Conservation (phyloP, 2,888 invertebrate species). For the Drosophila siamana region DNA sequence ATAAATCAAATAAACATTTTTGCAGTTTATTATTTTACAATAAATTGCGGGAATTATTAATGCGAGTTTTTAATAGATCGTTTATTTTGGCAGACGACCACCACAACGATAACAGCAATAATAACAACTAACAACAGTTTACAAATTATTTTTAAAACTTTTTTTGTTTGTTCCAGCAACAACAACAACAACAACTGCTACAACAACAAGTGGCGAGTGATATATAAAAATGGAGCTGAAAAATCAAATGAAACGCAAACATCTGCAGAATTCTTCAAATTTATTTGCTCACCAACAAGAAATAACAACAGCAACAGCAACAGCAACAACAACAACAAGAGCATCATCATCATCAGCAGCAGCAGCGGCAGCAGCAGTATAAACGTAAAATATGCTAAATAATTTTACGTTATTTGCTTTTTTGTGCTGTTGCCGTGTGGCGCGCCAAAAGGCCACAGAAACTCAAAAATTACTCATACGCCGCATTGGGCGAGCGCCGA, state of each 20-base stretch:
- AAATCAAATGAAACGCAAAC: slow-evolving; percentile 59
- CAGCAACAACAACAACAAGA: slow-evolving; percentile 13
- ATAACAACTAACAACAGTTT: slow-evolving; percentile 35
- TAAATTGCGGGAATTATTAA: slow-evolving; percentile 73
- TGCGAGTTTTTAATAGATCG: slow-evolving; percentile 54
- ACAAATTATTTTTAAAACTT: slow-evolving; percentile 65
- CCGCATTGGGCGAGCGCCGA: slow-evolving; percentile 27
- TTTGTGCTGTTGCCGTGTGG: slow-evolving; percentile 26
- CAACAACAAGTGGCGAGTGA: slow-evolving; percentile 17
- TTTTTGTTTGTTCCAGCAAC: slow-evolving; percentile 26
- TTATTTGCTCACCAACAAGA: slow-evolving; percentile 59
- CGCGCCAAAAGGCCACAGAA: slow-evolving; percentile 7
- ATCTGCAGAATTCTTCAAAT: slow-evolving; percentile 70
- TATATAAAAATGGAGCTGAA: slow-evolving; percentile 39
- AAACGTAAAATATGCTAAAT: slow-evolving; percentile 55
- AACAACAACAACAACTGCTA: slow-evolving; percentile 25
- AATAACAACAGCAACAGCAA: slow-evolving; percentile 23
- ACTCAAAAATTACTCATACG: slow-evolving; percentile 69
- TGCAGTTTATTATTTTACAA: slow-evolving; percentile 67
- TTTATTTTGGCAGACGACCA: slow-evolving; percentile 64
- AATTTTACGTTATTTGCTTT: slow-evolving; percentile 43
- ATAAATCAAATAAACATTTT: slow-evolving; percentile 57
- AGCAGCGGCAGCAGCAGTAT: slow-evolving; percentile 14
- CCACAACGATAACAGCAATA: slow-evolving; percentile 21
- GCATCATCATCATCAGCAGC: slow-evolving; percentile 14